Evolutionary conservation across 1,140 invertebrate species (phyloP), one percentile per base, ranked within the genome.

Genomic region (Drosophila murphyi): DNA sequence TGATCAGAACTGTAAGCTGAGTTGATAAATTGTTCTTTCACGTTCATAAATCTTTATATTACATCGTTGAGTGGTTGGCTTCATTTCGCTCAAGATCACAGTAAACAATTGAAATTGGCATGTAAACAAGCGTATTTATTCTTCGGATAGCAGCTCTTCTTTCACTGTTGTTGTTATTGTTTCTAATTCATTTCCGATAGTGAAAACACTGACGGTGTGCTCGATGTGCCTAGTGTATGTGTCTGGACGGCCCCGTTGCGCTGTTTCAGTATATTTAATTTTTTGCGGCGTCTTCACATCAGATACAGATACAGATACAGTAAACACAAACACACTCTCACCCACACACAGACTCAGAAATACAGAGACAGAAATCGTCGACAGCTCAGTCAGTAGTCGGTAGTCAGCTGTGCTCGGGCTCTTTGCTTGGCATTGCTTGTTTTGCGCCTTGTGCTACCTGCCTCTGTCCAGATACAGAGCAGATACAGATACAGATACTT

Each of bases 211-310:
- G 72, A 62, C 65, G 72, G 31, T 65, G 56, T 54, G 60, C 55
- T 4, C 41, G 41, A 4, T 71, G 28, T 28, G 29, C 20, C 20
- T 54, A 39, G 59, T 41, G 68, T 51, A 20, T 8, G 32, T 7
- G 51, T 56, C 51, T 54, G 45, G 34, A 48, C 54, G 54, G 39
- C 56, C 60, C 35, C 59, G 34, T 57, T 8, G 65, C 72, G 61
- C 67, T 80, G 60, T 83, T 72, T 85, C 51, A 80, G 72, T 78
- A 81, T 76, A 87, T 79, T 86, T 82, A 47, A 87, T 65, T 82
- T 76, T 81, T 74, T 65, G 70, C 71, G 55, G 75, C 71, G 48
- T 87, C 82, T 86, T 87, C 81, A 64, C 63, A 65, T 72, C 80
- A 76, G 52, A 67, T n/a, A 61, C 43, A 76, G 52, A 67, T n/a